Base-by-base conservation (phyloP, 2,113 vertebrate species). In the Haemorhous mexicanus region DNA sequence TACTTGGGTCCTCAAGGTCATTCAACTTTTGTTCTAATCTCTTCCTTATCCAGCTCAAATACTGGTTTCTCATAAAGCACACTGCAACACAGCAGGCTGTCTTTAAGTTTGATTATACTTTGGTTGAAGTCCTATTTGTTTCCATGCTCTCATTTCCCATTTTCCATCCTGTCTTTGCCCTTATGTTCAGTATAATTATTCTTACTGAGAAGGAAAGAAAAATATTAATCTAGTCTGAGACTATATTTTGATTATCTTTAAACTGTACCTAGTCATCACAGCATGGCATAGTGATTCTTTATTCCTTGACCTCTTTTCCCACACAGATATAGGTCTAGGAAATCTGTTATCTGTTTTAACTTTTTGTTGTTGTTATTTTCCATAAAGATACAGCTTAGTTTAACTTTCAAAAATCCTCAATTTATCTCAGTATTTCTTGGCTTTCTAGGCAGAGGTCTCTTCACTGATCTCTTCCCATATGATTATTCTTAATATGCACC, bases 191-290 rank as follows among this genome's bases (percentile, higher is more conserved):
- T 68, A 61, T 68, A 90, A 80, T 85, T 86, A 61, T 41, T 92
- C 63, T 86, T 61, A 76, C 20, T 83, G 67, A 83, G 67, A 90
- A 92, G 49, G n/a, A 75, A 85, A 85, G 33, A 23, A 93, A 93
- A 93, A 91, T 93, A 82, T 66, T 91, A 41, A 82, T 74, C 61
- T 87, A 39, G 26, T 76, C 47, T 85, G 30, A 35, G 35, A 66
- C 35, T 64, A 15, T 56, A 90, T 83, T 85, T 90, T 95, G 8
- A 28, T 93, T 95, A 74, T 90, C 75, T 88, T 85, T 73, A 80
- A 79, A 76, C 18, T 24, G 14, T 39, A 83, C 62, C 24, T 76
- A 88, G 62, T 79, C 75, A 61, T 87, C 58, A 72, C 66, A 85
- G 70, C 58, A 88, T 52, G 70, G 13, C 52, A 85, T 33, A 72